A percentile compares a stretch with the other conserved stretches of the same genome.
phyloP scores from a whole-genome alignment of 1,140 invertebrate species.

The Polyergus mexicanus region DNA sequence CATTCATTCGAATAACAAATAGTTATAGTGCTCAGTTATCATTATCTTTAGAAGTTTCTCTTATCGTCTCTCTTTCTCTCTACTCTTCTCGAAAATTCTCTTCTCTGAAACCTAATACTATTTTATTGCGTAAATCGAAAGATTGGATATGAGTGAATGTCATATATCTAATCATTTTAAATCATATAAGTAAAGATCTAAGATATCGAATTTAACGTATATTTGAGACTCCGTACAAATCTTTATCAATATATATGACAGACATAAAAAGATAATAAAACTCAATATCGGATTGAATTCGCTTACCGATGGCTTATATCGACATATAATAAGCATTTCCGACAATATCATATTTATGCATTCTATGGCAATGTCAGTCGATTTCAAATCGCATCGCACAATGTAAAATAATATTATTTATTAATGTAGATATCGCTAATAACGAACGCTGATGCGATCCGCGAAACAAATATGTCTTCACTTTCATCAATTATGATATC shows the following conservation, averaged over 20 bases:
- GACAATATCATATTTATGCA: slow-evolving; percentile 6
- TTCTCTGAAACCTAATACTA: background rate
- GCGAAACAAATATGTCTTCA: slow-evolving; percentile 18
- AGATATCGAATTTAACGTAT: too few relatives aligned
- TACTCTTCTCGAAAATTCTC: background rate
- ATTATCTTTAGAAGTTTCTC: background rate
- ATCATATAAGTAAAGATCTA: background rate
- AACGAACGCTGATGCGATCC: background rate
- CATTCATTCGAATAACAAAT: background rate
- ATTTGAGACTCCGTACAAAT: background rate
- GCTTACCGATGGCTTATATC: background rate
- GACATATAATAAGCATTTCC: slow-evolving; percentile 27
- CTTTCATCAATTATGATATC: slow-evolving; percentile 9
- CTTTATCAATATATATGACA: background rate
- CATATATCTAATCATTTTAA: background rate
- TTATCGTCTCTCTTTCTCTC: background rate
- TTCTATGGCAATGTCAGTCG: background rate
- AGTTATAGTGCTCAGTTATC: too few relatives aligned
- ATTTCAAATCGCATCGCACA: slow-evolving; percentile 4
- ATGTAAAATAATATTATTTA: slow-evolving; percentile 28
- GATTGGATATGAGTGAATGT: background rate
- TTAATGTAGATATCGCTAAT: background rate
- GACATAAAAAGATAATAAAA: slow-evolving; percentile 28
- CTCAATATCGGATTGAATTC: slow-evolving; percentile 24
- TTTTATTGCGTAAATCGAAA: background rate